Evolutionary conservation across 2,113 vertebrate species (phyloP).

Genomic region (Sciurus niger): DNA sequence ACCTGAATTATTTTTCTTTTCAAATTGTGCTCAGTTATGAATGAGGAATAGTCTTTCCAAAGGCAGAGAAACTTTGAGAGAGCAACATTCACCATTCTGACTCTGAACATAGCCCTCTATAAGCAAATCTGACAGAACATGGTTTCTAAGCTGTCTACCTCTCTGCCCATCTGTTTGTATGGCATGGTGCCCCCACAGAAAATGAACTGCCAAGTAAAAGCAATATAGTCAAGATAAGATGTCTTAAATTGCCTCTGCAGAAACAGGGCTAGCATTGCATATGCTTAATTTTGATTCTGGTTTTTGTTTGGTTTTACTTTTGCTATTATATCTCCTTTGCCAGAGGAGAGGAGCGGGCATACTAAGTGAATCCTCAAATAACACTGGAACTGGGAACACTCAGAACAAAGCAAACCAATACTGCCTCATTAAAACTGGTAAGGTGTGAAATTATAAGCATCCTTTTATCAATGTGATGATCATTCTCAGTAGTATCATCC

Average conservation of each 20-base stretch:
- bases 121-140: conserved; percentile 85
- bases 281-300: conserved; percentile 5
- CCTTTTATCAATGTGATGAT: conserved; percentile 53
- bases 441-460: conserved; percentile 66
- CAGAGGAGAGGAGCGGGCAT: neutral
- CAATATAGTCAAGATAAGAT: conserved; percentile 46
- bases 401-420: neutral
- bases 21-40: conserved; percentile 58
- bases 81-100: conserved; percentile 73
- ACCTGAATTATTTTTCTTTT: conserved; percentile 21
- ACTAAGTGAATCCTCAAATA: conserved; percentile 44
- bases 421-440: conserved; percentile 66
- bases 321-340: neutral
- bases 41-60: conserved; percentile 63
- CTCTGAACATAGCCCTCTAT: conserved; percentile 65
- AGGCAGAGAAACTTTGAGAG: conserved; percentile 62
- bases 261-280: neutral
- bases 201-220: conserved; percentile 77
- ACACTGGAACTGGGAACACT: neutral
- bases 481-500: conserved; percentile 43
- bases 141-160: conserved; percentile 84
- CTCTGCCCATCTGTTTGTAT: conserved; percentile 85
- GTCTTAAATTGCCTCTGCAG: conserved; percentile 33
- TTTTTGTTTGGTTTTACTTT: conserved; percentile 25
- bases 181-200: conserved; percentile 76